These are phyloP conservation scores for Periparus ater DNA, from an alignment of 2,797 vertebrate species.

Conservation along the genomic window DNA sequence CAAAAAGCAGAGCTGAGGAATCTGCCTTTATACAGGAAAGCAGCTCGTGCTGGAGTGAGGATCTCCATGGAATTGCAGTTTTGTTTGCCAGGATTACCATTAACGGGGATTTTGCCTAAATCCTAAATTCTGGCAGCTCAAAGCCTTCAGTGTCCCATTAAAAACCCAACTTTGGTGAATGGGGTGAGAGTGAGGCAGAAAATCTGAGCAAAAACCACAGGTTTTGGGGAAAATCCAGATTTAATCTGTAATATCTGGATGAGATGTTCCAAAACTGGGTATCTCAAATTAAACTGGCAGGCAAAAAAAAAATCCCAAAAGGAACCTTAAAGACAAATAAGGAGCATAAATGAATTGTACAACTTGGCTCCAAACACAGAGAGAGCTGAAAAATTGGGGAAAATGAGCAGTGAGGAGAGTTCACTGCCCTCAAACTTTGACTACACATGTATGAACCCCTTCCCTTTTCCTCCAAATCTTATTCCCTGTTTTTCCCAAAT, in stretches of 20 bases:
- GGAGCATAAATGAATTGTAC: not conserved
- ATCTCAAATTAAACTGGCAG: not conserved
- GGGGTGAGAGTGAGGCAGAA: not conserved
- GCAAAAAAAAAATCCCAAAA: not conserved
- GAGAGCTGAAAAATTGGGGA: rapidly evolving
- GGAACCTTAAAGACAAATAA: not conserved
- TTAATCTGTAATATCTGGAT: not conserved
- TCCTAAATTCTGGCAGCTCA: not conserved
- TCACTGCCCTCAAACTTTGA: rapidly evolving
- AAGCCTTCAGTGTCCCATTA: not conserved
- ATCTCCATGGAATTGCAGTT: not conserved
- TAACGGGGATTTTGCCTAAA: not conserved
- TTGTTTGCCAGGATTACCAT: not conserved
- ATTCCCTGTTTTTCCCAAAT: not conserved
- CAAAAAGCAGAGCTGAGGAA: not conserved
- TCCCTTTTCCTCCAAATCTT: not conserved
- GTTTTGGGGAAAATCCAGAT: not conserved
- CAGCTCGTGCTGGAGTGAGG: not conserved
- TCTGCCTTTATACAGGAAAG: not conserved
- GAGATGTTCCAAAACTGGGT: not conserved
- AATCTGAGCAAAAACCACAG: not conserved
- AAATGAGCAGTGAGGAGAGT: not conserved
- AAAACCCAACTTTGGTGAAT: not conserved
- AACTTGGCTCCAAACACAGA: not conserved
- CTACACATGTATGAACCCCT: rapidly evolving